A percentile compares a stretch with the other conserved stretches of the same genome.
Conservation (phyloP, 2,113 vertebrate genomes). For the Peromyscus californicus region DNA sequence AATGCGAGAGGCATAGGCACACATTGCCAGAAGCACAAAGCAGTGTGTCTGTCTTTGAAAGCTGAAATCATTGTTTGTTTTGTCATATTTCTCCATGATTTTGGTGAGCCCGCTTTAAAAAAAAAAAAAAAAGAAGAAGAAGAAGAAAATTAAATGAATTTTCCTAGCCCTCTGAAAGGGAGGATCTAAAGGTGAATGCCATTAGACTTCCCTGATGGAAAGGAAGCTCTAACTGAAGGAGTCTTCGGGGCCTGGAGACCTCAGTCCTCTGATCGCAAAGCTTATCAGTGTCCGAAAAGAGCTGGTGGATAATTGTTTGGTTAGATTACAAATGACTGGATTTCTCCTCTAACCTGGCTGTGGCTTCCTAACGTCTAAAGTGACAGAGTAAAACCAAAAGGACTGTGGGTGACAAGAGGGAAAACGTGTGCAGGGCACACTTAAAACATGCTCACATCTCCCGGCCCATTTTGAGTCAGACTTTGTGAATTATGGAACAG, state of each 20-base stretch:
- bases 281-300: slow-evolving; percentile 43
- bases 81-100: not conserved
- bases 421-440: not conserved
- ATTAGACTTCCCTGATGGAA: not conserved
- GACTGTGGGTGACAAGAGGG: slow-evolving; percentile 28
- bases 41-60: not conserved
- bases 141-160: not conserved
- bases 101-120: not conserved
- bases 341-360: slow-evolving; percentile 27
- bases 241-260: not conserved
- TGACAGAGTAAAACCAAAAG: slow-evolving; percentile 39
- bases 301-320: not conserved
- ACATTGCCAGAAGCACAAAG: not conserved
- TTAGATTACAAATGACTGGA: not conserved
- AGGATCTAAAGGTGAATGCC: rapidly evolving
- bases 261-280: not conserved
- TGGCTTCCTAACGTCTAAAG: not conserved
- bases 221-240: not conserved
- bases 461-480: slow-evolving; percentile 73
- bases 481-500: slow-evolving; percentile 38
- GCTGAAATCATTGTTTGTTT: not conserved
- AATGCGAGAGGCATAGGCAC: not conserved
- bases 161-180: not conserved
- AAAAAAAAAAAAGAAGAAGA: not conserved
- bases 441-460: not conserved